Conservation (phyloP, 2,113 vertebrate genomes). For the Sylvietta virens region DNA sequence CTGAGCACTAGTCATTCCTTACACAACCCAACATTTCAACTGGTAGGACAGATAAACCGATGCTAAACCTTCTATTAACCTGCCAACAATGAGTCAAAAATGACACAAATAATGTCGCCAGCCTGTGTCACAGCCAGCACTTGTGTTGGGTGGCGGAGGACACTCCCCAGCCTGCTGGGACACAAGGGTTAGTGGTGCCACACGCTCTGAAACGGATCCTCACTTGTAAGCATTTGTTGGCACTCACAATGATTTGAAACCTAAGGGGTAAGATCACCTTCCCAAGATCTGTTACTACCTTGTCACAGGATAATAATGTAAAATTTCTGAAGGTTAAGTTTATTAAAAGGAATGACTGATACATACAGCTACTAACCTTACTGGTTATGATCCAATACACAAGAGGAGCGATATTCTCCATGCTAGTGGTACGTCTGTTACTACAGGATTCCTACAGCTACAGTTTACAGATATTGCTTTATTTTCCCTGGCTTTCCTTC, state of each 20-base stretch:
- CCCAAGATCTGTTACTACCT: not conserved
- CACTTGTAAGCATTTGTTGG: not conserved
- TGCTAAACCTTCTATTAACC: not conserved
- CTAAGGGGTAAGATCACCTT: not conserved
- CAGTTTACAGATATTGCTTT: not conserved
- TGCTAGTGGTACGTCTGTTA: not conserved
- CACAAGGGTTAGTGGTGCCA: not conserved
- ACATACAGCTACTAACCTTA: not conserved
- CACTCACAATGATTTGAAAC: not conserved
- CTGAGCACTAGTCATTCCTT: not conserved
- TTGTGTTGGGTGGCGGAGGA: rapidly evolving
- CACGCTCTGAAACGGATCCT: not conserved
- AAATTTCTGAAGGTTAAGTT: not conserved
- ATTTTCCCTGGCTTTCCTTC: not conserved
- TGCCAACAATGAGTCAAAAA: not conserved
- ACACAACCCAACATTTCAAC: not conserved
- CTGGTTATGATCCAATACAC: not conserved
- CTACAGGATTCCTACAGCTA: not conserved
- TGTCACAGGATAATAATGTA: not conserved
- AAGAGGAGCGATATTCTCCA: not conserved
- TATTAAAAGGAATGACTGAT: not conserved
- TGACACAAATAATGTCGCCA: not conserved
- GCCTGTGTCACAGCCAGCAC: not conserved
- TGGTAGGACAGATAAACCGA: not conserved
- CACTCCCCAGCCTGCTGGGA: not conserved